Evolutionary conservation across 1,140 invertebrate species (phyloP).

Genomic region (Bathynomus jamesi): DNA sequence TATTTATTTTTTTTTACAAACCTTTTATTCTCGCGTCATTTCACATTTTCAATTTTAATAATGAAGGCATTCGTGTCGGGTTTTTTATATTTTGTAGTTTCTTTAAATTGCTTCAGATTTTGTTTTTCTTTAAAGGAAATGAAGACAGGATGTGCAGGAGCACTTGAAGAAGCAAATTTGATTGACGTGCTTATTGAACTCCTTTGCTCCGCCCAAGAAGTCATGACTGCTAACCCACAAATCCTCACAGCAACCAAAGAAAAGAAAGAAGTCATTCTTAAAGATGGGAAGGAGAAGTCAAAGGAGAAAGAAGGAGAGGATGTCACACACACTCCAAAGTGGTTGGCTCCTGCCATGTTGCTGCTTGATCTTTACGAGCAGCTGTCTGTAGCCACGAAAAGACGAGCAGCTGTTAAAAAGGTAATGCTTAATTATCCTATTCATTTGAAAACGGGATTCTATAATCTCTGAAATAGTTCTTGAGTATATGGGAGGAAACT

Average conservation of each 20-base stretch:
- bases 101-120: no score
- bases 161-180: constrained; percentile 44
- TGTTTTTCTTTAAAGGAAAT: no score
- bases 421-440: no score
- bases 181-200: constrained; percentile 53
- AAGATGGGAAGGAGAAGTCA: constrained; percentile 3
- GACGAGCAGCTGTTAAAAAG: constrained; percentile 62
- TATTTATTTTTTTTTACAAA: no score
- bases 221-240: constrained; percentile 35
- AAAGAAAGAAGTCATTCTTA: constrained; percentile 13
- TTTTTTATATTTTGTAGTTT: no score
- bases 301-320: constrained; percentile 6
- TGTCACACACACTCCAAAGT: constrained; percentile 57
- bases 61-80: no score
- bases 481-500: no score
- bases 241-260: constrained; percentile 14
- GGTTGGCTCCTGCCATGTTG: constrained; percentile 68
- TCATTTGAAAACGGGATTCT: no score
- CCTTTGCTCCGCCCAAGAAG: constrained; percentile 42
- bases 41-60: no score
- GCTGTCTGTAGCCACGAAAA: constrained; percentile 58
- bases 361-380: constrained; percentile 76
- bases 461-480: no score
- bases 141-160: constrained; percentile 28
- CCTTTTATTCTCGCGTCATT: no score